phyloP scores from a whole-genome alignment of 2,888 invertebrate genomes.

The Cremastinae sp. region DNA sequence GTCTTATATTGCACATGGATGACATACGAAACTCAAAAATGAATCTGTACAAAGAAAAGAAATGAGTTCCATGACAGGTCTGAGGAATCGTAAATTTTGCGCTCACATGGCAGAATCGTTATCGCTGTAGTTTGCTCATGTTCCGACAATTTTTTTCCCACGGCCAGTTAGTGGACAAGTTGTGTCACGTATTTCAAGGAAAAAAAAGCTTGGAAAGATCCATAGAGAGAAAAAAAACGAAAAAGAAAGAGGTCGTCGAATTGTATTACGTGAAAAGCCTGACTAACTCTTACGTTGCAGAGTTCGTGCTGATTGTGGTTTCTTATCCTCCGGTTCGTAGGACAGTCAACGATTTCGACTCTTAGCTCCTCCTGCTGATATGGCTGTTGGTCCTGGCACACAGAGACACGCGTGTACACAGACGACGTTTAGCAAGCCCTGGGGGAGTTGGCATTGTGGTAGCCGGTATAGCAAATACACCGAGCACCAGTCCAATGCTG shows the following conservation, averaged over 20 bases:
- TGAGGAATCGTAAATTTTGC: conserved; percentile 10
- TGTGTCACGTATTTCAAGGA: neutral
- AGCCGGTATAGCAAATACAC: conserved; percentile 4
- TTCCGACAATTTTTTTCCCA: neutral
- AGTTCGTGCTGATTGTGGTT: conserved; percentile 61
- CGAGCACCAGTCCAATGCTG: conserved; percentile 11
- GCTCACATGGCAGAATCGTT: neutral
- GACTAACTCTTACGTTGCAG: neutral
- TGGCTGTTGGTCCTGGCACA: conserved; percentile 32
- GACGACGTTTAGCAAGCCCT: conserved; percentile 30
- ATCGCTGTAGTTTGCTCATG: conserved; percentile 30
- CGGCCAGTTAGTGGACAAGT: too few relatives aligned
- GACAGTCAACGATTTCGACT: conserved; percentile 69
- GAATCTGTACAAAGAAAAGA: too few relatives aligned
- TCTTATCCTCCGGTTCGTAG: conserved; percentile 65
- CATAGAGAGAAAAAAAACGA: neutral
- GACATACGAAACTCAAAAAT: too few relatives aligned
- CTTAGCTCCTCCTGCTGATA: conserved; percentile 19
- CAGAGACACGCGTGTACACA: neutral
- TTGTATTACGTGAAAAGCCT: conserved; percentile 15
- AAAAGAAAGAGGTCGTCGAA: neutral
- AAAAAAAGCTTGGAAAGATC: neutral
- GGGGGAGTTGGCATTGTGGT: conserved; percentile 23
- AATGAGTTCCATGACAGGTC: neutral
- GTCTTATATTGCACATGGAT: too few relatives aligned